Conservation (phyloP, 1,140 invertebrate species). For the Ctenoplectra terminalis region DNA sequence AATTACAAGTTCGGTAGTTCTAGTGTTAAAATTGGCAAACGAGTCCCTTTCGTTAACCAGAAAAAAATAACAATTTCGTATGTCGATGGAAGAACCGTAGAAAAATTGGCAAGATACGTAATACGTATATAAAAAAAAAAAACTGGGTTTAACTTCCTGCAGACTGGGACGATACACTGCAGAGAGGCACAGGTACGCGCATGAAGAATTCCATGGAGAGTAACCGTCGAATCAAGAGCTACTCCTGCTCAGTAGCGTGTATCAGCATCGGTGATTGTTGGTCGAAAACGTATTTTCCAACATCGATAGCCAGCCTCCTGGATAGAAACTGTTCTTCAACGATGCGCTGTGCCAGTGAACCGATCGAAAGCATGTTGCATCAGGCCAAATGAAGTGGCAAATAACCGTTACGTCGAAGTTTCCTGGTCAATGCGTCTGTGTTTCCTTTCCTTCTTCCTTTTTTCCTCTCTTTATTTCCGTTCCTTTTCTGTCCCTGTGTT, state of each 20-base stretch:
- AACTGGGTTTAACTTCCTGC: no score
- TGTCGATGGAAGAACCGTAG: no score
- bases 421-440: conserved; percentile 41
- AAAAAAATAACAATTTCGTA: no score
- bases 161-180: no score
- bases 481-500: not conserved
- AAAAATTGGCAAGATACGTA: no score
- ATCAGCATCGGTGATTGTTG: conserved; percentile 1
- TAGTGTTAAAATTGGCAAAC: no score
- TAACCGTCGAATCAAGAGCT: conserved; percentile 3
- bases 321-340: conserved; percentile 9
- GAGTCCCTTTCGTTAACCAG: no score
- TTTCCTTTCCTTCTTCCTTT: not conserved
- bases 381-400: conserved; percentile 49
- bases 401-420: conserved; percentile 41
- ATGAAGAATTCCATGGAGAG: conserved; percentile 12
- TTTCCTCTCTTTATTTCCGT: no score
- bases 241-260: no score
- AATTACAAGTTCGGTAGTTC: no score
- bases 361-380: conserved; percentile 42
- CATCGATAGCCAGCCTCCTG: not conserved
- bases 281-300: conserved; percentile 43
- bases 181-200: no score
- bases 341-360: conserved; percentile 3
- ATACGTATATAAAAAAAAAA: no score